Evolutionary conservation across 2,888 invertebrate genomes (phyloP).

Genomic region (Melanchra persicariae): DNA sequence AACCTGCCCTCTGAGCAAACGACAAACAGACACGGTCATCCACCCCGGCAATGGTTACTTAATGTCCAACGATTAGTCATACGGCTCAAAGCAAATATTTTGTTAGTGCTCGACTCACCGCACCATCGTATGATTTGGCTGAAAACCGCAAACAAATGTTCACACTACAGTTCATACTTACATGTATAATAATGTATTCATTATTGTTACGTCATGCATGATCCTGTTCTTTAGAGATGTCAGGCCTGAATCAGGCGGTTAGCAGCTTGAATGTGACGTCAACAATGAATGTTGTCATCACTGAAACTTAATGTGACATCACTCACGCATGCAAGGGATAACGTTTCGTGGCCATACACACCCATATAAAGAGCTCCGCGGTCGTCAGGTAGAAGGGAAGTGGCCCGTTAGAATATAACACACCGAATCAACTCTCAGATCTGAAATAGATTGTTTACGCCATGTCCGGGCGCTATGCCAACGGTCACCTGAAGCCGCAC

Average conservation of each 20-base stretch:
- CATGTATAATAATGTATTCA: constrained; percentile 71
- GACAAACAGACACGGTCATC: constrained; percentile 86
- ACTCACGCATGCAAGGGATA: constrained; percentile 18
- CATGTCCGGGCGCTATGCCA: constrained; percentile 86
- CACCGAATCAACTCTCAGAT: constrained; percentile 83
- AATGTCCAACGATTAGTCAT: constrained; percentile 86
- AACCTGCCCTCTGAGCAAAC: constrained; percentile 77
- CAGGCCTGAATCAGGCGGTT: constrained; percentile 31
- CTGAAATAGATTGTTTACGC: constrained; percentile 90
- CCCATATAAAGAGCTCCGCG: constrained; percentile 41
- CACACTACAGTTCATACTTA: constrained; percentile 67
- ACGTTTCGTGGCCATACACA: constrained; percentile 33
- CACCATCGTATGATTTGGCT: constrained; percentile 74
- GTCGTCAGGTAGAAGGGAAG: constrained; percentile 65
- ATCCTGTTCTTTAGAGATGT: constrained; percentile 21
- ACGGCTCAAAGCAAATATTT: constrained; percentile 82
- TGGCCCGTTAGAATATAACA: constrained; percentile 77
- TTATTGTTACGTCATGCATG: constrained; percentile 53
- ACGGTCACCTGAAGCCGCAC: constrained; percentile 85
- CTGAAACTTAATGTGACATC: constrained; percentile 22
- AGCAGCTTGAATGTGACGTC: constrained; percentile 33
- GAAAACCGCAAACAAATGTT: constrained; percentile 74
- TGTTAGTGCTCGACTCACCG: constrained; percentile 75
- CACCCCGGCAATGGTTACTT: constrained; percentile 86
- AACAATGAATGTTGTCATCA: constrained; percentile 27